Conservation (phyloP, 1,140 invertebrate genomes). For the Tetragnatha versicolor region DNA sequence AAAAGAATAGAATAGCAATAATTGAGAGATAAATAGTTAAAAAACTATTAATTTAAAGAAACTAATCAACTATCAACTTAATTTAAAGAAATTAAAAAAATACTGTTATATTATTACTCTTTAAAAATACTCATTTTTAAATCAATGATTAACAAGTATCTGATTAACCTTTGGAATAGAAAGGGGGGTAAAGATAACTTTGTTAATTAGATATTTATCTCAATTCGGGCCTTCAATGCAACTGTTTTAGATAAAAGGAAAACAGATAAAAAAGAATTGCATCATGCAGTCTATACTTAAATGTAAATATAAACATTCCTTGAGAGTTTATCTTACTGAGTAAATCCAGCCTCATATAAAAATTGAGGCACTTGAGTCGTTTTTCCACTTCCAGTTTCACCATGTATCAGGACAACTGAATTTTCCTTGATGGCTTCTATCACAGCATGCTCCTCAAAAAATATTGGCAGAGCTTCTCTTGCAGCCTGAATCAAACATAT, state of each 20-base stretch:
- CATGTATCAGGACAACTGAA: slow-evolving; percentile 87
- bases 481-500: slow-evolving; percentile 66
- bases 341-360: slow-evolving; percentile 96
- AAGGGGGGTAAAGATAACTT: neutral
- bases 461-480: slow-evolving; percentile 89
- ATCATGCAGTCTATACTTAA: neutral
- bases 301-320: neutral
- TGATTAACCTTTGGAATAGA: neutral
- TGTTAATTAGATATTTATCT: too few species aligned
- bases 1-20: slow-evolving; percentile 72
- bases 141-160: neutral
- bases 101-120: too few species aligned
- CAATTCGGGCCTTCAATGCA: too few species aligned
- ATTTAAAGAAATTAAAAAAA: too few species aligned
- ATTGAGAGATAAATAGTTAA: too few species aligned
- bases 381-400: slow-evolving; percentile 94
- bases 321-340: slow-evolving; percentile 66
- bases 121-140: neutral
- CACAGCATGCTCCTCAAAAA: slow-evolving; percentile 92
- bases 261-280: neutral
- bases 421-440: slow-evolving; percentile 96
- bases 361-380: slow-evolving; percentile 99
- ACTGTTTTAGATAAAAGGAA: neutral
- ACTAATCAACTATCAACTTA: too few species aligned
- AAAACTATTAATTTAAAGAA: too few species aligned